Evolutionary conservation across 2,113 vertebrate species (phyloP).

Genomic region (Fulica atra): DNA sequence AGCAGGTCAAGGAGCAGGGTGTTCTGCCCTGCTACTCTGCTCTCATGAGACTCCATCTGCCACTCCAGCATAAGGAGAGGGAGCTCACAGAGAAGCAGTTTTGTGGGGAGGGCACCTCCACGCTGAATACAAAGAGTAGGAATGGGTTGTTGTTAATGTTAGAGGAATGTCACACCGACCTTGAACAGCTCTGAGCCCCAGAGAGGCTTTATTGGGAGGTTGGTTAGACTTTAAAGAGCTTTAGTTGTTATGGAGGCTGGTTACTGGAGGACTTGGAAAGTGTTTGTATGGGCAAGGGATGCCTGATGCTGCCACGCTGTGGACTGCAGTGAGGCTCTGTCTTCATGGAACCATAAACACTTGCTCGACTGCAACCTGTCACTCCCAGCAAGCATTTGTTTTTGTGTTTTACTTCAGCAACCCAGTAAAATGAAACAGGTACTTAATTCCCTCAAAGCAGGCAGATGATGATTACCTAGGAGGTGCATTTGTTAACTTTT

Average conservation of each 20-base stretch:
- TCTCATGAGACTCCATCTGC: too few relatives aligned
- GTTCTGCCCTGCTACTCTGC: too few relatives aligned
- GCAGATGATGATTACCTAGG: background rate
- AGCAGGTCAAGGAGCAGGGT: too few relatives aligned
- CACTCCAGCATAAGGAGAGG: too few relatives aligned
- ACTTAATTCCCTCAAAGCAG: background rate
- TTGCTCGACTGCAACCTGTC: rapidly evolving
- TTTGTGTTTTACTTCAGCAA: background rate
- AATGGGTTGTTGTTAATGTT: background rate
- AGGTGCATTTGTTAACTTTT: background rate
- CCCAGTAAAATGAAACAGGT: background rate
- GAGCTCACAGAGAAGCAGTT: background rate
- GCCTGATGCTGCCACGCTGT: background rate
- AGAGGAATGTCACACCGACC: rapidly evolving
- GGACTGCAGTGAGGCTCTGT: background rate
- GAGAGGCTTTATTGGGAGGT: background rate
- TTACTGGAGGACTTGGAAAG: background rate
- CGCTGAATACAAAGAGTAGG: background rate
- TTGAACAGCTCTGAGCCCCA: background rate
- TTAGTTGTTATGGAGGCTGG: background rate
- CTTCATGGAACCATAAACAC: background rate
- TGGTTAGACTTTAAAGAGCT: background rate
- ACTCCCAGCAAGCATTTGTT: background rate
- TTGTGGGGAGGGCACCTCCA: background rate
- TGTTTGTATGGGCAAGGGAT: background rate